These are phyloP conservation scores for Temnothorax rugatulus DNA, from an alignment of 2,888 invertebrate genomes.

Conservation along the genomic window DNA sequence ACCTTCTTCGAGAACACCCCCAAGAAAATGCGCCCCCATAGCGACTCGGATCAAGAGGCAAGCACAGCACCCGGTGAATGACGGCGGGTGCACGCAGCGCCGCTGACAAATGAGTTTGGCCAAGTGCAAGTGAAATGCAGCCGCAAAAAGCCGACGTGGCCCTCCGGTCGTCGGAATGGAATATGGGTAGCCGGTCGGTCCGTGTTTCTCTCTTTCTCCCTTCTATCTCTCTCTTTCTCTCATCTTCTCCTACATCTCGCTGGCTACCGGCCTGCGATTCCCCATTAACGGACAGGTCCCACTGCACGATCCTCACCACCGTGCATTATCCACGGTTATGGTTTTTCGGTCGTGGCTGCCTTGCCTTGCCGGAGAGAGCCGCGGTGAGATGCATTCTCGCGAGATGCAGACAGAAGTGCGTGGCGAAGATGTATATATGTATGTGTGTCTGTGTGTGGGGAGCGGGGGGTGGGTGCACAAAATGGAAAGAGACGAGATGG, in stretches of 20 bases:
- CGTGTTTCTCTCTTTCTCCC: constrained; percentile 25
- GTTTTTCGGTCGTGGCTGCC: constrained; percentile 63
- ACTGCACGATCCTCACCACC: constrained; percentile 63
- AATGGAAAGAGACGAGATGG: constrained; percentile 28
- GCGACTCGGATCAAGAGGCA: constrained; percentile 19
- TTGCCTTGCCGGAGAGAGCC: constrained; percentile 24
- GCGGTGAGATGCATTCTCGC: constrained; percentile 56
- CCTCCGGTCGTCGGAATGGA: constrained; percentile 63
- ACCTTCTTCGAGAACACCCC: not conserved
- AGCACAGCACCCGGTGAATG: constrained; percentile 7
- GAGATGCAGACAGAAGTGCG: constrained; percentile 40
- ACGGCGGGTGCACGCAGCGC: constrained; percentile 49
- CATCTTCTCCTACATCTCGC: constrained; percentile 57
- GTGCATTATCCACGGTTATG: constrained; percentile 69
- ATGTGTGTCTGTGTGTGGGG: too few relatives aligned
- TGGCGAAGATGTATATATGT: not conserved
- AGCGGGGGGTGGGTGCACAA: not conserved
- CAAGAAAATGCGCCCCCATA: constrained; percentile 27
- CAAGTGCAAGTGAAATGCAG: constrained; percentile 71
- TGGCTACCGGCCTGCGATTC: constrained; percentile 62
- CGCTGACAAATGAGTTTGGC: constrained; percentile 72
- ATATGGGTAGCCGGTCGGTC: constrained; percentile 65
- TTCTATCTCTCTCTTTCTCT: constrained; percentile 47
- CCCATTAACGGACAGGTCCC: constrained; percentile 66
- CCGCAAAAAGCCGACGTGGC: constrained; percentile 63